Evolutionary conservation across 1,140 invertebrate species (phyloP), one percentile per base, ranked within the genome.

Genomic region (Pseudomyrmex flavicornis): DNA sequence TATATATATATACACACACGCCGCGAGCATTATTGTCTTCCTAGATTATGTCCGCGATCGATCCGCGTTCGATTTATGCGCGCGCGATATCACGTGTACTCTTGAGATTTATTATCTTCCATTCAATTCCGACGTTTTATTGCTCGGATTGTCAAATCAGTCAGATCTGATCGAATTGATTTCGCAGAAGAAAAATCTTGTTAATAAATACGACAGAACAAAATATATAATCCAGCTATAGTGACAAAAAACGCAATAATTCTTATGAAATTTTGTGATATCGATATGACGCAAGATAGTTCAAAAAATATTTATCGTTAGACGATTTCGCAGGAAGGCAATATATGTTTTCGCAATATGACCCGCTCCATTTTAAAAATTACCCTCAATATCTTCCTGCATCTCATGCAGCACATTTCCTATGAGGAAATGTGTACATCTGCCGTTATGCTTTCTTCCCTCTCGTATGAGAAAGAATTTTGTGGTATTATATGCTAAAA

Each of bases 11-110:
- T 35, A 17, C 17, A 35, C 0, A 35, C 35, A 66, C 48, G 72
- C 77, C 68, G 77, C 68, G 86, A 65, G 82, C 85, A 77, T 89
- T 76, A 86, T 89, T 89, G 66, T 80, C 44, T 76, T 7, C 73
- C 68, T 69, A 54, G 83, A 80, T 85, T 77, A 82, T 86, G 84
- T 88, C 76, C 62, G 20, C 70, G 68, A 82, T 75, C 68, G 83
- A 83, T 72, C 73, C 52, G 9, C 20, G 35, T 74, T 90, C 69
- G 80, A 87, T 88, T 75, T 84, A 80, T 63, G 66, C 73, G 10
- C 5, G n/a, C 20, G 15, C 46, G 66, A 61, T 80, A 80, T 80
- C 66, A 59, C 54, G 66, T 80, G 66, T 61, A 61, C 22, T 35
- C 76, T 80, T 72, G 54, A 80, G 54, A 80, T 80, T 80, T 80